Conservation (phyloP, 2,888 invertebrate species). For the Pristionchus exspectatus region DNA sequence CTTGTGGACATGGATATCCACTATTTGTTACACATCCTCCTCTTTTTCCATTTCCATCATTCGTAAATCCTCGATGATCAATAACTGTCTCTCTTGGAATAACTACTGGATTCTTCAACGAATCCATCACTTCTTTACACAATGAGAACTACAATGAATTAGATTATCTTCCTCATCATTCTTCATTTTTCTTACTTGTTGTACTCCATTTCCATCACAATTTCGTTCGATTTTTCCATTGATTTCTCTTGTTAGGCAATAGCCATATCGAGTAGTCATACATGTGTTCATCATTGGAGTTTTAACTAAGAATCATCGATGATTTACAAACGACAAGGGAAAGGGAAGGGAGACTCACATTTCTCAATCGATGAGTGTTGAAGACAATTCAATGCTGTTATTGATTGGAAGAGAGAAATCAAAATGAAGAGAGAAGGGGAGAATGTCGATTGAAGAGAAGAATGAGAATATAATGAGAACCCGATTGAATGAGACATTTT, state of each 20-base stretch:
- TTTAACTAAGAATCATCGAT: background rate
- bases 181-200: background rate
- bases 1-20: constrained; percentile 1
- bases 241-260: background rate
- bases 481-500: constrained; percentile 4
- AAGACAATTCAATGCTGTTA: background rate
- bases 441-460: constrained; percentile 1
- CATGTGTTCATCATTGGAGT: constrained; percentile 1
- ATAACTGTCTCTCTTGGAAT: background rate
- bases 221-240: background rate
- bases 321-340: background rate
- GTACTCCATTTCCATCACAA: constrained; percentile 37
- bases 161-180: background rate
- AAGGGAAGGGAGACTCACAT: background rate
- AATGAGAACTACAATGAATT: background rate
- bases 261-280: background rate
- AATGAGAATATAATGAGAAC: background rate
- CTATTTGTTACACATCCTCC: background rate
- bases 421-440: background rate
- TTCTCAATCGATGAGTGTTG: background rate
- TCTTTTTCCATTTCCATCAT: background rate
- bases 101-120: background rate
- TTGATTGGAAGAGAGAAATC: background rate
- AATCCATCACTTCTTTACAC: constrained; percentile 16
- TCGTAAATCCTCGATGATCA: background rate